phyloP scores from a whole-genome alignment of 2,888 invertebrate species.

The Gastrophysa polygoni region DNA sequence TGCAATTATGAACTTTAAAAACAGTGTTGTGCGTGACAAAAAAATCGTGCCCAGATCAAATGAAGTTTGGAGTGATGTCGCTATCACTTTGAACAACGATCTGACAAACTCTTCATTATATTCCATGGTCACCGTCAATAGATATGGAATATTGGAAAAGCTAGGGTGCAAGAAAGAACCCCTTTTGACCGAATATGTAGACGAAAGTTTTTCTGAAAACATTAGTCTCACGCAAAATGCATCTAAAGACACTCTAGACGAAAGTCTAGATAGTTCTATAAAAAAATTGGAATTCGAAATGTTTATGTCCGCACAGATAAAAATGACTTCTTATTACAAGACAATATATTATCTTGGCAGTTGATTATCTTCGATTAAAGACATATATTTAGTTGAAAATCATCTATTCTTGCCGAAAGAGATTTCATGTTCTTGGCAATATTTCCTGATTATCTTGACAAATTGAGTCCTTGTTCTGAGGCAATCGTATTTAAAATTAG shows the following conservation, averaged over 20 bases:
- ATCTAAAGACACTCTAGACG: neutral
- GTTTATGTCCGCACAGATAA: neutral
- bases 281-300: neutral
- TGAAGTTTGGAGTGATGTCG: neutral
- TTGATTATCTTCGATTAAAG: too few species aligned
- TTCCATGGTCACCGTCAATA: neutral
- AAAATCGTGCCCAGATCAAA: conserved; percentile 1
- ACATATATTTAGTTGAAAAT: too few species aligned
- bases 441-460: too few species aligned
- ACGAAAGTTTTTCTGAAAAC: neutral
- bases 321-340: too few species aligned
- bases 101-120: neutral
- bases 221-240: neutral
- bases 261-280: neutral
- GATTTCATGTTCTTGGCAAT: too few species aligned
- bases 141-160: neutral
- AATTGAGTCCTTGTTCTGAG: too few species aligned
- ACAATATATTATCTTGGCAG: too few species aligned
- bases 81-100: neutral
- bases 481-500: too few species aligned
- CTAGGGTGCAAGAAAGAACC: neutral
- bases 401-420: too few species aligned
- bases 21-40: neutral
- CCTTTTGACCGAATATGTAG: neutral
- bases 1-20: neutral